These are phyloP conservation scores for Gallirallus australis DNA, from an alignment of 2,797 vertebrate genomes.

Conservation along the genomic window DNA sequence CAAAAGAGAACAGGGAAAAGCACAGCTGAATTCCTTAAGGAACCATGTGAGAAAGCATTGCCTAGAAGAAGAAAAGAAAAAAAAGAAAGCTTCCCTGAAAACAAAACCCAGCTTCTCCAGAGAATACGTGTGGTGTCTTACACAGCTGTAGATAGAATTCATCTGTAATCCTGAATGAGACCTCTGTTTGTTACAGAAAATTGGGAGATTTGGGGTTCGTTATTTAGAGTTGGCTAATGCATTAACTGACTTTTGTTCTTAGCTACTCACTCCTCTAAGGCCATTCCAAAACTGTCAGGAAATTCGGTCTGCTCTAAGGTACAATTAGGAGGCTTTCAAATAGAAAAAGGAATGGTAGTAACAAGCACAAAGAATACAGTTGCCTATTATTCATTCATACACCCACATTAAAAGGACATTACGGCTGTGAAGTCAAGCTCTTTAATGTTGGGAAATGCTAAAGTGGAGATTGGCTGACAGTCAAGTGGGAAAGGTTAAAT, in stretches of 20 bases:
- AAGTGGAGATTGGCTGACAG: background rate
- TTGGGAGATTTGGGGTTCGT: background rate
- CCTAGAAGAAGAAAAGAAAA: background rate
- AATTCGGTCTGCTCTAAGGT: background rate
- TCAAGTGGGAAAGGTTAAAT: background rate
- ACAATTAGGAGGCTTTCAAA: background rate
- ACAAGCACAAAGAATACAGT: background rate
- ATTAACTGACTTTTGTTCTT: background rate
- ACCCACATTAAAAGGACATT: background rate
- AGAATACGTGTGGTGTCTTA: background rate
- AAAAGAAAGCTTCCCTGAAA: background rate
- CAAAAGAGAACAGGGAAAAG: constrained; percentile 28
- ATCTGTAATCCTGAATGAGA: background rate
- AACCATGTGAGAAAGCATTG: background rate
- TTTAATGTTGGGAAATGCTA: background rate
- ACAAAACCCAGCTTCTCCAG: background rate
- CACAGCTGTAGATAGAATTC: background rate
- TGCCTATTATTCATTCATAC: background rate
- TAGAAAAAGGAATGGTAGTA: background rate
- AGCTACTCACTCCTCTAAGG: background rate
- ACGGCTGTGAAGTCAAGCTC: background rate
- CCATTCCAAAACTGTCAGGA: background rate
- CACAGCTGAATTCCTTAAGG: constrained; percentile 28
- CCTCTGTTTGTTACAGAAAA: background rate
- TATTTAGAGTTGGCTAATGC: background rate